These are phyloP conservation scores for Herpetotheres cachinnans DNA, from an alignment of 2,113 vertebrate species.

Conservation along the genomic window DNA sequence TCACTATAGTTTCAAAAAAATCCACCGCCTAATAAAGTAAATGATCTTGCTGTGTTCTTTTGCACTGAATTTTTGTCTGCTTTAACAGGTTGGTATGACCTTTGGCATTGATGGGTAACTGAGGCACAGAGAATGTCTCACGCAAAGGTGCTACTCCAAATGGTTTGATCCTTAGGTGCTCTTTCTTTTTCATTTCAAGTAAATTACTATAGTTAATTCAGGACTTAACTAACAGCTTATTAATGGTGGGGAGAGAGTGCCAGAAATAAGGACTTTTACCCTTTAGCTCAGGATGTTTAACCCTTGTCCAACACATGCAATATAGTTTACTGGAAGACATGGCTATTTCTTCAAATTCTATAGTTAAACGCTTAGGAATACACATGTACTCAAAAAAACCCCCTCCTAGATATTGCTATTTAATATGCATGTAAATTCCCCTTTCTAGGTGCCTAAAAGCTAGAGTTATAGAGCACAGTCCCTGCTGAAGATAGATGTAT, in stretches of 20 bases:
- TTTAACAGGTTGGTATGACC: neutral
- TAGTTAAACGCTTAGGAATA: neutral
- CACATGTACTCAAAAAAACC: neutral
- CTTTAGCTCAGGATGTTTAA: neutral
- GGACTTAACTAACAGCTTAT: neutral
- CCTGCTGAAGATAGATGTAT: neutral
- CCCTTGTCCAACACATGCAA: neutral
- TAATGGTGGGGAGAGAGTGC: neutral
- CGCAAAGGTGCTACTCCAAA: neutral
- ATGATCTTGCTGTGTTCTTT: neutral
- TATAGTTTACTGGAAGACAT: neutral
- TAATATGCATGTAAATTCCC: neutral
- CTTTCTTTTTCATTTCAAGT: neutral
- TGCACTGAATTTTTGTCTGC: neutral
- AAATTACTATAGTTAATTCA: neutral
- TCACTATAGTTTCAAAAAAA: neutral
- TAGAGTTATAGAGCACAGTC: neutral
- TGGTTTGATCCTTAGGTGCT: neutral
- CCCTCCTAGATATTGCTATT: neutral
- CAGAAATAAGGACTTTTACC: neutral
- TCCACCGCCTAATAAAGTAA: neutral
- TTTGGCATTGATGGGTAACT: neutral
- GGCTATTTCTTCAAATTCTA: neutral
- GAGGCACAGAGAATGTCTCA: neutral
- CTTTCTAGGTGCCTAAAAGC: neutral